Percentiles rank a stretch among this genome's conserved stretches.
phyloP scores from a whole-genome alignment of 1,140 invertebrate genomes.

The Patella vulgata region DNA sequence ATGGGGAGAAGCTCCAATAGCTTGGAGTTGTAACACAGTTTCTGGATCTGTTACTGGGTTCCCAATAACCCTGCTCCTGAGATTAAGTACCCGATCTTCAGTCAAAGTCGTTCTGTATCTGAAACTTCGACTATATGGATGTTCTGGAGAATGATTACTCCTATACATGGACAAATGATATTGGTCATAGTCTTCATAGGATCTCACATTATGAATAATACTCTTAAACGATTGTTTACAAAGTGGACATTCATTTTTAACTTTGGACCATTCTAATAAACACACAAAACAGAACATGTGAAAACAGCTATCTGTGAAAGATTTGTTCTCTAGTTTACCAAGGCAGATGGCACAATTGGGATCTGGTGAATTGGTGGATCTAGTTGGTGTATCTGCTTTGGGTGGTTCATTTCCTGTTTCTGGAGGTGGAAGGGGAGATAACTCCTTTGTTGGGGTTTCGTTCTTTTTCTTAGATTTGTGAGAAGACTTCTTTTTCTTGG shows the following conservation, averaged over 20 bases:
- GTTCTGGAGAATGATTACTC: slow-evolving; percentile 18
- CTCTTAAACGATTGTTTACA: slow-evolving; percentile 91
- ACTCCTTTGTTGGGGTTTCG: slow-evolving; percentile 13
- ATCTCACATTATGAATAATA: slow-evolving; percentile 91
- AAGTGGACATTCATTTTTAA: slow-evolving; percentile 92
- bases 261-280: slow-evolving; percentile 92
- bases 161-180: slow-evolving; percentile 73
- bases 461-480: slow-evolving; percentile 4
- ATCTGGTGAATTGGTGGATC: slow-evolving; percentile 56
- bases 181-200: slow-evolving; percentile 87
- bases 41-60: slow-evolving; percentile 9
- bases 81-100: slow-evolving; percentile 29
- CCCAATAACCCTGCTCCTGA: slow-evolving; percentile 35
- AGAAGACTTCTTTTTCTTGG: slow-evolving; percentile 4
- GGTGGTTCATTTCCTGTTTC: slow-evolving; percentile 4
- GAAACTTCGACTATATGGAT: slow-evolving; percentile 12
- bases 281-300: slow-evolving; percentile 96
- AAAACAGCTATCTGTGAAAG: slow-evolving; percentile 89
- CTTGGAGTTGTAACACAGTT: not conserved
- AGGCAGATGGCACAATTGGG: slow-evolving; percentile 88
- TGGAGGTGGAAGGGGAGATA: not conserved
- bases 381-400: slow-evolving; percentile 1
- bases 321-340: slow-evolving; percentile 85
- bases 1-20: not conserved
- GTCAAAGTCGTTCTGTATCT: slow-evolving; percentile 48